A percentile compares a stretch with the other conserved stretches of the same genome.
phyloP scores from a whole-genome alignment of 2,888 invertebrate species.

The Syrista parreyssii region DNA sequence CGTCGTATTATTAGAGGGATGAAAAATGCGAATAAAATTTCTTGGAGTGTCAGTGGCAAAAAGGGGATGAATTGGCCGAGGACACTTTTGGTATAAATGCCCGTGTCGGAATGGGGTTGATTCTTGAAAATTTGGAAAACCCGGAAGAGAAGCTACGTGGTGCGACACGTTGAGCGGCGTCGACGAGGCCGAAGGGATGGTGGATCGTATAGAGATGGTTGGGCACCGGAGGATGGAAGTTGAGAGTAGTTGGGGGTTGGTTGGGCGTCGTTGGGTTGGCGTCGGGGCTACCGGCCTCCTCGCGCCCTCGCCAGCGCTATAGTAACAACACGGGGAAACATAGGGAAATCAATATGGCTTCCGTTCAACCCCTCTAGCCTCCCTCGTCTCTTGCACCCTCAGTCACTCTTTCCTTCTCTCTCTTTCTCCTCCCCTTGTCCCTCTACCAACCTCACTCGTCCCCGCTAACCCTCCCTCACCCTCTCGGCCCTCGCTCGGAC shows the following conservation, averaged over 20 bases:
- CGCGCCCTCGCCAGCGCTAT: constrained; percentile 62
- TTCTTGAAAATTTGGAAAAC: constrained; percentile 11
- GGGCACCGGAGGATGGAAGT: constrained; percentile 21
- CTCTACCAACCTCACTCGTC: constrained; percentile 6
- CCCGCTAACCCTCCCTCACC: constrained; percentile 26
- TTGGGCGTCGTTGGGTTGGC: constrained; percentile 41
- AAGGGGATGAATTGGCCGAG: no score
- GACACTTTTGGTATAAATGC: no score
- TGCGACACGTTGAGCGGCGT: constrained; percentile 45
- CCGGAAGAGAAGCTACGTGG: constrained; percentile 44
- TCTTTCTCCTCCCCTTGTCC: constrained; percentile 30
- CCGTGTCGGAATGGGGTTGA: no score
- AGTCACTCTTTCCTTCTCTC: constrained; percentile 25
- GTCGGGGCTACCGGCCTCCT: constrained; percentile 52
- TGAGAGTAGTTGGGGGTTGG: constrained; percentile 31
- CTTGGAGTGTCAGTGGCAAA: no score
- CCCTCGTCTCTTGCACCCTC: constrained; percentile 48
- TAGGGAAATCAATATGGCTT: constrained; percentile 68
- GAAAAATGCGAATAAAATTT: no score
- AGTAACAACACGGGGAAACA: constrained; percentile 67
- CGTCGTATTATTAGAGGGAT: no score
- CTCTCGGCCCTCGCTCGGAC: constrained; percentile 51
- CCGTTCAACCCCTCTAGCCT: constrained; percentile 53
- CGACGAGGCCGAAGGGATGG: constrained; percentile 33
- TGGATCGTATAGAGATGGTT: constrained; percentile 26